Base-by-base conservation (phyloP, 2,888 invertebrate species). In the Epistrophella euchroma region DNA sequence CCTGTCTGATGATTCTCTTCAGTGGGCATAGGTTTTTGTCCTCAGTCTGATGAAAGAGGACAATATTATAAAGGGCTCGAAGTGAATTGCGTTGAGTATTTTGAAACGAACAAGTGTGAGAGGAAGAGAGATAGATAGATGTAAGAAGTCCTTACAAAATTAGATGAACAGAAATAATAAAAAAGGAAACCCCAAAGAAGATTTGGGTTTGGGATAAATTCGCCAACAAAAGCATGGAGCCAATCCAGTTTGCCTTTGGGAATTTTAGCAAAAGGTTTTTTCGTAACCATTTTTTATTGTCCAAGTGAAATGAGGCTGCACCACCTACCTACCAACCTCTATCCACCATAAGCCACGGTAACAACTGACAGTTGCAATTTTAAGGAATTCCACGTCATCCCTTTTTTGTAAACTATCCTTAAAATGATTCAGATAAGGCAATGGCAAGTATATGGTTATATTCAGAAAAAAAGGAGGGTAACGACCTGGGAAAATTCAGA, bases 341-440 rank as follows among this genome's bases (percentile, higher is more conserved):
- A 4, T 9, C 32, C 6, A 32, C 32, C 7, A n/a, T n/a, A n/a
- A 25, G 32, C 9, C 22, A 50, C 22, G 13, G 45, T 43, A 64
- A 64, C 71, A 50, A 66, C 47, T 64, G 58, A 72, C 62, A 58
- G 71, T 76, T 76, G 81, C 76, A 82, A 66, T 82, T 71, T 76
- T 50, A 76, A 71, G 32, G 50, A 80, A 80, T 72, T 78, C 55
- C 40, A 52, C 32, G 43, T 74, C 22, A 47, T 68, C 66, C 10
- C 37, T 43, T 71, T 19, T 40, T 64, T 28, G 50, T 55, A 19
- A 25, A 68, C 22, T 66, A 66, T 52, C 28, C n/a, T 10, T 40
- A 28, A 37, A 50, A 17, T 66, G 28, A 19, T 74, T 74, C 56
- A 55, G 9, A 40, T 28, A 40, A n/a, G 15, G 45, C 50, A 35